Conservation (phyloP, 2,113 vertebrate genomes). For the Platysternon megacephalum region DNA sequence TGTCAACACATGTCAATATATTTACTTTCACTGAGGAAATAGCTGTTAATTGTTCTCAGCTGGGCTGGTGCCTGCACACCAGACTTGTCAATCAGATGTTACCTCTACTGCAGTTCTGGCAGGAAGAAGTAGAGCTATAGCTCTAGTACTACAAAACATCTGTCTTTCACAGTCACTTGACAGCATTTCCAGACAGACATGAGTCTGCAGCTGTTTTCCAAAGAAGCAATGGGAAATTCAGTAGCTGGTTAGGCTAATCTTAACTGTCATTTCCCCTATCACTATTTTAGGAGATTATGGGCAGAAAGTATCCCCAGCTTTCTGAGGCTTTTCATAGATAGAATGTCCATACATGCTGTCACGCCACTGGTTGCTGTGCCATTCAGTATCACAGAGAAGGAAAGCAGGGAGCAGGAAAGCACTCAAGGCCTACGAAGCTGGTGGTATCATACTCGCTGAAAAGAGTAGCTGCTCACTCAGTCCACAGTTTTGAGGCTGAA, state of each 20-base stretch:
- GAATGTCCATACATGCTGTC: background rate
- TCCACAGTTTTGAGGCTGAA: background rate
- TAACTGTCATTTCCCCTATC: background rate
- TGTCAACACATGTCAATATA: slow-evolving; percentile 67
- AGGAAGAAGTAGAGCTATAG: background rate
- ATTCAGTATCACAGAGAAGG: background rate
- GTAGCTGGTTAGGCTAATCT: background rate
- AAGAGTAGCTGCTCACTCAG: background rate
- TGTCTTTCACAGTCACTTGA: slow-evolving; percentile 29
- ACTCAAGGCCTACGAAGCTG: background rate
- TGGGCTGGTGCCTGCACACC: slow-evolving; percentile 1
- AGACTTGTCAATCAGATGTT: slow-evolving; percentile 53
- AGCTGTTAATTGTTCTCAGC: slow-evolving; percentile 52
- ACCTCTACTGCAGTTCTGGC: slow-evolving; percentile 5
- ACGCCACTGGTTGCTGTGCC: background rate
- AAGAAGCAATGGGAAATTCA: background rate
- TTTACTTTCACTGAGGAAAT: slow-evolving; percentile 52
- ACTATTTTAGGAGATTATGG: background rate
- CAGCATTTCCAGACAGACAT: background rate
- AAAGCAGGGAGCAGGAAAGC: background rate
- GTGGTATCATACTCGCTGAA: background rate
- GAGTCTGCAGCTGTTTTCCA: background rate
- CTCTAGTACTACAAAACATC: background rate
- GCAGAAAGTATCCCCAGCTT: background rate
- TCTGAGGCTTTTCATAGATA: background rate